Base-by-base conservation (phyloP, 1,140 invertebrate genomes). In the Rhopalosiphum padi region DNA sequence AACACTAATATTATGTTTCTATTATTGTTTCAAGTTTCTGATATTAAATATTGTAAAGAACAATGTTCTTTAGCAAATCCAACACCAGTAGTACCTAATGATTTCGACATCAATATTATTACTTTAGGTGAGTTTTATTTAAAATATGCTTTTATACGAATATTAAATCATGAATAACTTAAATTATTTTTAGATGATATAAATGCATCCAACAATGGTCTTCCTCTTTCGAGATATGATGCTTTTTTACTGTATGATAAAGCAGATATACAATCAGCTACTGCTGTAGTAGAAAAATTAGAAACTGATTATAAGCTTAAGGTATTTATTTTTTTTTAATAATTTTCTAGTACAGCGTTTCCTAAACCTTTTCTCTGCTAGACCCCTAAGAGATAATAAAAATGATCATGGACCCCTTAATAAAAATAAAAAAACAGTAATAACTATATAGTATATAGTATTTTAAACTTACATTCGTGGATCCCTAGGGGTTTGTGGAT, bases 171-270 rank as follows among this genome's bases (percentile, higher is more conserved):
- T 82, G 15, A 48, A 51, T 18, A 6, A 25, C 37, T 83, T 83
- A 89, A 46, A 53, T 60, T 91, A 90, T 94, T 90, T 94, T 94
- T 94, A 95, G 96, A 96, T 94, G 96, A 97, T 95, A 94, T 96
- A 30, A 94, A 95, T 30, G 95, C 96, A 92, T 94, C 95, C 23
- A 95, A 95, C 25, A 95, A 96, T 94, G 96, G 96, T 35, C 94
- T 96, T 90, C 94, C 95, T 90, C 95, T 95, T 88, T 96, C 96
- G 94, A 95, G 95, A 89, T 97, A 97, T 94, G 96, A 97, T 95
- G 97, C 97, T 11, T 97, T 97, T 94, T 95, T 97, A 55, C 94
- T 97, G n/a, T 97, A 96, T 95, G 96, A 96, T n/a, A 96, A 97
- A 94, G 96, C 97, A 93, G 97, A 97, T 95, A 94, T 95, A 35